Evolutionary conservation across 2,113 vertebrate species (phyloP).

Genomic region (Nothoprocta pentlandii): DNA sequence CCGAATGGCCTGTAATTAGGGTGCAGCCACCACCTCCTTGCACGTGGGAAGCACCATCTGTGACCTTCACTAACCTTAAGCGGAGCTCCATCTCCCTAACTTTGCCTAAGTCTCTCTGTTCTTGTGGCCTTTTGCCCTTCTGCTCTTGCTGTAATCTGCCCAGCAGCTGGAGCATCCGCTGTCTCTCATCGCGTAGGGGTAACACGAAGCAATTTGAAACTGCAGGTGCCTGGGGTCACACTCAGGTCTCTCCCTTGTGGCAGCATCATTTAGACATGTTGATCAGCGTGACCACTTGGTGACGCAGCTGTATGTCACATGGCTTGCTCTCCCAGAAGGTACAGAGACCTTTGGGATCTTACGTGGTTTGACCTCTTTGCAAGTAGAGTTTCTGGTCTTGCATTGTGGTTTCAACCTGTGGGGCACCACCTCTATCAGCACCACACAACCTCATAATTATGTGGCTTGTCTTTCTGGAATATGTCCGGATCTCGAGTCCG

Average conservation of each 20-base stretch:
- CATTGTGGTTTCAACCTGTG: neutral
- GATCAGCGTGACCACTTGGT: accelerated
- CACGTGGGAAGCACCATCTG: neutral
- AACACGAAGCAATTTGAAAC: accelerated
- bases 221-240: neutral
- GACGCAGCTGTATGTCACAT: neutral
- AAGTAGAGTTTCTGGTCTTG: constrained; percentile 23
- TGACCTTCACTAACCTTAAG: neutral
- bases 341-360: neutral
- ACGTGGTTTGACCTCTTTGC: constrained; percentile 21
- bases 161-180: neutral
- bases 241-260: neutral
- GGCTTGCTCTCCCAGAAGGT: neutral
- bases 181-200: accelerated
- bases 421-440: neutral
- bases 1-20: neutral
- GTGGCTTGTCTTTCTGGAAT: neutral
- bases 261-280: accelerated
- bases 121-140: neutral
- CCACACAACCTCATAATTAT: constrained; percentile 20
- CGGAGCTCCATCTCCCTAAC: accelerated
- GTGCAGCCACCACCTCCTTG: neutral
- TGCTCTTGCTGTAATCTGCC: neutral
- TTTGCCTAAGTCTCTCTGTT: neutral
- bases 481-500: neutral